Evolutionary conservation across 2,888 invertebrate genomes (phyloP).

Genomic region (Pelosia muscerda): DNA sequence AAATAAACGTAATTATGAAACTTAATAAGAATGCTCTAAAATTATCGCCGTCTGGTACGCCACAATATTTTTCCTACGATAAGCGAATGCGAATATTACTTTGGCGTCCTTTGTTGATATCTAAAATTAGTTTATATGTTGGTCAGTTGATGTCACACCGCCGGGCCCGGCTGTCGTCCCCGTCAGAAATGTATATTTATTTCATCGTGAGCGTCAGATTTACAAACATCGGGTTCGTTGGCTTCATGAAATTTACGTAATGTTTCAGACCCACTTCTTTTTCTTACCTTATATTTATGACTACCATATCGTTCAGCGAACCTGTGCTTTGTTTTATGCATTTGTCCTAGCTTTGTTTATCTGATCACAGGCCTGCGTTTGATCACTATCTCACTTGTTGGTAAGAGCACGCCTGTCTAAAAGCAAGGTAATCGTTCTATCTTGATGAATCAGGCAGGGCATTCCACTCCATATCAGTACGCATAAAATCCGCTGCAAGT

Average conservation of each 20-base stretch:
- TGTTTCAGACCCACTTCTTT: slow-evolving; percentile 37
- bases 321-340: slow-evolving; percentile 23
- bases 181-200: slow-evolving; percentile 66
- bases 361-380: too few relatives aligned
- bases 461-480: background rate
- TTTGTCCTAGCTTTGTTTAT: background rate
- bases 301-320: slow-evolving; percentile 56
- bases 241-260: slow-evolving; percentile 70
- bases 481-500: too few relatives aligned
- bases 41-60: slow-evolving; percentile 44
- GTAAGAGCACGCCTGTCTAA: background rate
- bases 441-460: background rate
- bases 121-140: slow-evolving; percentile 61
- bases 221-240: slow-evolving; percentile 65
- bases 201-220: slow-evolving; percentile 57
- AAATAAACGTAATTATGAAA: slow-evolving; percentile 12
- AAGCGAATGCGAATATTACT: slow-evolving; percentile 51
- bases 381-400: background rate
- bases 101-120: slow-evolving; percentile 63
- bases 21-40: slow-evolving; percentile 44
- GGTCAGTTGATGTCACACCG: slow-evolving; percentile 60
- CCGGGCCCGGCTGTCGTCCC: slow-evolving; percentile 50
- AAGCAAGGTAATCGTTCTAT: too few relatives aligned
- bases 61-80: slow-evolving; percentile 57
- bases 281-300: slow-evolving; percentile 47